Conservation (phyloP, 53 echinoderm and acorn worm genomes). For the Echinometra lucunter region DNA sequence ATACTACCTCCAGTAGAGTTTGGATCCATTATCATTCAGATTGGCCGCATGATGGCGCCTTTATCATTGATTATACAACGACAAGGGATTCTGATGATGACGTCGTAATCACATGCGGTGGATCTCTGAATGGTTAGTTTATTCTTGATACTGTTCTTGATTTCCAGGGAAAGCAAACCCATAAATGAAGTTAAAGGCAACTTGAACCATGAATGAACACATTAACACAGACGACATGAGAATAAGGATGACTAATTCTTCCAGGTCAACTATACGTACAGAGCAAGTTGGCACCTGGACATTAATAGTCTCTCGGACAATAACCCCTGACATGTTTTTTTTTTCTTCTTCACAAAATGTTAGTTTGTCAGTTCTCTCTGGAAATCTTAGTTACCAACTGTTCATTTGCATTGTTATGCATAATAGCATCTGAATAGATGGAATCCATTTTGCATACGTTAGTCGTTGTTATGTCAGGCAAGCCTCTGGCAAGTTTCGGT, state of each 20-base stretch:
- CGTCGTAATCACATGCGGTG: constrained; percentile 25
- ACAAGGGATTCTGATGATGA: neutral
- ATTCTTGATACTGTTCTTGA: neutral
- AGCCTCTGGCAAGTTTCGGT: too few relatives aligned
- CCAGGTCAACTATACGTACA: too few relatives aligned
- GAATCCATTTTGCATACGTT: too few relatives aligned
- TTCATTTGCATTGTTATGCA: too few relatives aligned
- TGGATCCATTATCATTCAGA: constrained; percentile 67
- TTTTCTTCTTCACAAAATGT: too few relatives aligned
- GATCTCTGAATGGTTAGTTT: constrained; percentile 64
- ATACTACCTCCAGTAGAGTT: constrained; percentile 48
- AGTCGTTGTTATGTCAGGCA: too few relatives aligned
- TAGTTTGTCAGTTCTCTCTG: too few relatives aligned
- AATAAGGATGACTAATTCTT: neutral
- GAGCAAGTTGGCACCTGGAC: neutral
- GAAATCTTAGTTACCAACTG: too few relatives aligned
- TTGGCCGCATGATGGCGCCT: constrained; percentile 64
- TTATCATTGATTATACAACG: constrained; percentile 44
- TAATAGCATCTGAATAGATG: too few relatives aligned
- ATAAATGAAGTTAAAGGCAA: neutral
- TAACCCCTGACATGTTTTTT: too few relatives aligned
- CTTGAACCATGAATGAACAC: neutral
- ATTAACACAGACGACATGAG: neutral
- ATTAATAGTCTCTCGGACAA: neutral
- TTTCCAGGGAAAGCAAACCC: neutral